These are phyloP conservation scores for Lepeophtheirus nordmannii DNA, from an alignment of 2,888 invertebrate genomes.

Conservation along the genomic window DNA sequence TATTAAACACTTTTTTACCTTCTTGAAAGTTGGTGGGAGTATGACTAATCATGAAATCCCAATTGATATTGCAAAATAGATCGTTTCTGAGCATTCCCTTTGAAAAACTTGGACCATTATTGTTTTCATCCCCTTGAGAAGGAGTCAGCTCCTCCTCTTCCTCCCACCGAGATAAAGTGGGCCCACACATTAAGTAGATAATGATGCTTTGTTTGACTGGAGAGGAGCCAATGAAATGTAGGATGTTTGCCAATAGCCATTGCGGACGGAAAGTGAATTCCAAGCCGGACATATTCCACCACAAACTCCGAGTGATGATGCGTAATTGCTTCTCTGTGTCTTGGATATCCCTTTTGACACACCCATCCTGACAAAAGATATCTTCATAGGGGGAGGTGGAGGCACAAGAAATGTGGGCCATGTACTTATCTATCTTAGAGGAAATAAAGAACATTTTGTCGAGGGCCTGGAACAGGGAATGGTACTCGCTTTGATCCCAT, in stretches of 20 bases:
- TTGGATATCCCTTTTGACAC: background rate
- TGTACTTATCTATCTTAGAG: background rate
- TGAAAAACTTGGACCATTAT: background rate
- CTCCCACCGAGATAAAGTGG: background rate
- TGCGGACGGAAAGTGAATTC: background rate
- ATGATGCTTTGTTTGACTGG: background rate
- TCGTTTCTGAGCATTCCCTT: background rate
- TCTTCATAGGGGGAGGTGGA: background rate
- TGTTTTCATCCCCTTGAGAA: background rate
- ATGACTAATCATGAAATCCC: background rate
- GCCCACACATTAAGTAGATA: background rate
- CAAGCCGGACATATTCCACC: background rate
- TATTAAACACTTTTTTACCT: constrained; percentile 13
- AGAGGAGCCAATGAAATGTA: background rate
- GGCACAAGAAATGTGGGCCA: background rate
- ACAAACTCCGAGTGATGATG: background rate
- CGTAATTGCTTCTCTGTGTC: background rate
- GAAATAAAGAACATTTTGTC: background rate
- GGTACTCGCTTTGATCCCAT: background rate
- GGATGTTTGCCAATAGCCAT: background rate
- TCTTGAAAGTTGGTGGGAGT: background rate
- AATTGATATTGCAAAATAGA: background rate
- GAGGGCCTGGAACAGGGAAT: background rate
- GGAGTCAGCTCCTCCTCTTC: background rate
- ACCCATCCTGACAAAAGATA: background rate